A percentile compares a stretch with the other conserved stretches of the same genome.
Conservation (phyloP, 2,888 invertebrate genomes). For the Andricus quercusramuli region DNA sequence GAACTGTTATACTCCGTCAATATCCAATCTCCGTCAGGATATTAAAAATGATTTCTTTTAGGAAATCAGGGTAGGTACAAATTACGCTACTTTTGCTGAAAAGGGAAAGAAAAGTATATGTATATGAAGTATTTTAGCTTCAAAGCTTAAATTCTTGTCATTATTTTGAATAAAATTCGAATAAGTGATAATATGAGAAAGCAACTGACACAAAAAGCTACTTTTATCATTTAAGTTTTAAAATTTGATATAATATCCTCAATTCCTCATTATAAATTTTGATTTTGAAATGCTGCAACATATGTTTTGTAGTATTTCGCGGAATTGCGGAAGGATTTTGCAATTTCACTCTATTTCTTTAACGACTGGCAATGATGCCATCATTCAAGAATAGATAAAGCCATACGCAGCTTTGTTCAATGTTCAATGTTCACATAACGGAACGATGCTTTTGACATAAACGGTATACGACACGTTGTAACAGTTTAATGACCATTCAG, state of each 20-base stretch:
- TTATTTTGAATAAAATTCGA: no score
- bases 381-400: neutral
- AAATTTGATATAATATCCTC: no score
- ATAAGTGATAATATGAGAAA: no score
- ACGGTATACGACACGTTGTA: conserved; percentile 18
- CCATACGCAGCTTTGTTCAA: conserved; percentile 4
- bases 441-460: neutral
- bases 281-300: neutral
- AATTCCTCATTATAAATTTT: no score
- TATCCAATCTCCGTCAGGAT: conserved; percentile 13
- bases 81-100: neutral
- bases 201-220: no score
- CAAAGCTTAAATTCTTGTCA: no score
- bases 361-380: neutral
- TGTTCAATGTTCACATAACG: conserved; percentile 16
- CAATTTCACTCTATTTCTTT: neutral
- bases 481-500: conserved; percentile 11
- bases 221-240: no score
- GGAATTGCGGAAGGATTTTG: neutral
- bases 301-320: neutral
- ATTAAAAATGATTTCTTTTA: conserved; percentile 6
- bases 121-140: neutral
- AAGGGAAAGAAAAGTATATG: neutral
- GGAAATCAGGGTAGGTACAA: neutral
- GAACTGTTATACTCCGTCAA: neutral